These are phyloP conservation scores for Apodemia mormo DNA, from an alignment of 2,888 invertebrate genomes.

Conservation along the genomic window DNA sequence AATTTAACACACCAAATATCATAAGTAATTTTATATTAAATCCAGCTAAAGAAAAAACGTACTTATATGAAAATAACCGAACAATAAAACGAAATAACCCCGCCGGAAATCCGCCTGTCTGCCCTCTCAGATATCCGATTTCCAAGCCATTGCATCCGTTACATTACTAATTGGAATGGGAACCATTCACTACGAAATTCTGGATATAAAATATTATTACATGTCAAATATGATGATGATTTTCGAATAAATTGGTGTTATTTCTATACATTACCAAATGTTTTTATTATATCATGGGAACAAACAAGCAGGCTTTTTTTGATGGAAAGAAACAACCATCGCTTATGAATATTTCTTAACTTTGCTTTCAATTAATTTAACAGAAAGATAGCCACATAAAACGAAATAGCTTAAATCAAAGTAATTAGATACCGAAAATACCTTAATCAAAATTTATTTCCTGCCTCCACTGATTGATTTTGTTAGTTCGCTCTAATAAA, in stretches of 20 bases:
- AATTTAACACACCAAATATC: neutral
- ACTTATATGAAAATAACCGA: slow-evolving; percentile 13
- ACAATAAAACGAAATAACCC: slow-evolving; percentile 15
- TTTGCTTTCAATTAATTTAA: too few species aligned
- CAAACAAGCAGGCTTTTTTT: too few species aligned
- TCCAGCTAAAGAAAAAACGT: neutral
- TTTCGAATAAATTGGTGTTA: neutral
- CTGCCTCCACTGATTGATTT: neutral
- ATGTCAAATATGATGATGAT: neutral
- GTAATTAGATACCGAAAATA: too few species aligned
- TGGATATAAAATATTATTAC: slow-evolving; percentile 11
- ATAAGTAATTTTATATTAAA: neutral
- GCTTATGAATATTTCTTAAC: too few species aligned
- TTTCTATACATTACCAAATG: neutral
- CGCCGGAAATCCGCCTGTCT: slow-evolving; percentile 10
- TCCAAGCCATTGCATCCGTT: slow-evolving; percentile 14
- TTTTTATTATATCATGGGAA: too few species aligned
- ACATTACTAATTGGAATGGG: slow-evolving; percentile 10
- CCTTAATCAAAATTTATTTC: too few species aligned
- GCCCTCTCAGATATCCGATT: slow-evolving; percentile 13
- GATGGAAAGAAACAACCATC: too few species aligned
- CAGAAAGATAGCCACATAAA: too few species aligned
- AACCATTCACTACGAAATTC: slow-evolving; percentile 1
- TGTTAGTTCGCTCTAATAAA: neutral
- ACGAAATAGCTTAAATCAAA: too few species aligned